Evolutionary conservation across 2,113 vertebrate species (phyloP).

Genomic region (Salvator merianae): DNA sequence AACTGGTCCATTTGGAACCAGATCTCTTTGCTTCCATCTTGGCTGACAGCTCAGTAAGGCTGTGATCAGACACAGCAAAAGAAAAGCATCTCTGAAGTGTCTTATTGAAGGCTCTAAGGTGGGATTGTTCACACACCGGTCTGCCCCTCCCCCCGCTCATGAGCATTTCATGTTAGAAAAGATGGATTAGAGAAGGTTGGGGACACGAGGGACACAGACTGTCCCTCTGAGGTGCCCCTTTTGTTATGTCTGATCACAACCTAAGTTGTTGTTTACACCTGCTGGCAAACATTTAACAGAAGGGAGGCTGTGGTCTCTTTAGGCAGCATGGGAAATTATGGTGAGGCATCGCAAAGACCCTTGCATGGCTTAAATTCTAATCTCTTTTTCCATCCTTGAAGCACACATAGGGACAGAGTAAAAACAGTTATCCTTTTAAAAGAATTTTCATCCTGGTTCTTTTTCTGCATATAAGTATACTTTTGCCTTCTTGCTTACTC

Average conservation of each 20-base stretch:
- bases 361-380: conserved; percentile 76
- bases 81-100: too few relatives aligned
- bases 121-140: too few relatives aligned
- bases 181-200: too few relatives aligned
- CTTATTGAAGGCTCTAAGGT: too few relatives aligned
- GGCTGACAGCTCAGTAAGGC: conserved; percentile 81
- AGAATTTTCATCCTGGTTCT: background rate
- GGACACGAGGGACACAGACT: too few relatives aligned
- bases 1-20: conserved; percentile 82
- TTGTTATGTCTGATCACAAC: too few relatives aligned
- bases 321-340: conserved; percentile 79
- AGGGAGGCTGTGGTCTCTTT: conserved; percentile 71
- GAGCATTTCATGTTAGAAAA: too few relatives aligned
- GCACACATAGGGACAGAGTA: conserved; percentile 32
- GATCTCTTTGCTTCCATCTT: conserved; percentile 79
- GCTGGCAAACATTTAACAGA: conserved; percentile 79
- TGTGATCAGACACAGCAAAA: too few relatives aligned
- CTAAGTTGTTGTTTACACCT: conserved; percentile 73
- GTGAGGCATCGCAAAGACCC: conserved; percentile 72
- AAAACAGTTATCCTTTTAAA: conserved; percentile 49
- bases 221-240: too few relatives aligned
- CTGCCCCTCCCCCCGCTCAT: too few relatives aligned
- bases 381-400: conserved; percentile 65
- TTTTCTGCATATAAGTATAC: background rate
- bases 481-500: too few relatives aligned